Evolutionary conservation across 37 sponge, comb jelly and placozoan species (phyloP), one percentile per base, ranked within the genome.

Genomic region (Oopsacas minuta): DNA sequence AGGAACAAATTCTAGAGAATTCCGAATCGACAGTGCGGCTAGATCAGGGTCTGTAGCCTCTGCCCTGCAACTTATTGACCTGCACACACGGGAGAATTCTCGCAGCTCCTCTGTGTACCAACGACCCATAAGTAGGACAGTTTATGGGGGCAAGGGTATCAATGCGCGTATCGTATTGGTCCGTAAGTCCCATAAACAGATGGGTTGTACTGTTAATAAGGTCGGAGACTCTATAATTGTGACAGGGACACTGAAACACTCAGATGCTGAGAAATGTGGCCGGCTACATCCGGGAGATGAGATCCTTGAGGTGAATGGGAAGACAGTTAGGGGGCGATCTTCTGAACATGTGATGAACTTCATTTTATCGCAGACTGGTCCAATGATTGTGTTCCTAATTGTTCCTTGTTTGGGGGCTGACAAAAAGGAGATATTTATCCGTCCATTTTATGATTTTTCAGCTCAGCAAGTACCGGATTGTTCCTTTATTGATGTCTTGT

Each of bases 341-440:
- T 32, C 17, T 34, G 75, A 61, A n/a, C 75, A 61, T 5, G 75
- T 61, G 5, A 61, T 61, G 75, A 61, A 61, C 75, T 61, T 61
- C 75, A 61, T 61, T 12, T 34, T 61, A 5, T 25, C 20, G 32
- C 75, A 61, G 75, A 10, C 75, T 3, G 75, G 75, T 25, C 22
- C 75, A 32, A 61, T 61, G 75, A 61, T 61, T 34, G 75, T 61
- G 75, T 61, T 61, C 75, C 75, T 61, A 7, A 61, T 61, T 34
- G 75, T 61, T 34, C 75, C 75, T 12, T 61, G 75, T n/a, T 61
- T 34, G 1, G 75, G 75, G 1, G 5, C 75, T 25, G 75, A 61
- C 28, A 3, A 12, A n/a, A 61, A 61, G 75, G 75, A 61, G 30
- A 61, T 61, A 10, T 61, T 61, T 34, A 61, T 61, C 22, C 75